Evolutionary conservation across 1,140 invertebrate species (phyloP).

Genomic region (Tetramorium simillimum): DNA sequence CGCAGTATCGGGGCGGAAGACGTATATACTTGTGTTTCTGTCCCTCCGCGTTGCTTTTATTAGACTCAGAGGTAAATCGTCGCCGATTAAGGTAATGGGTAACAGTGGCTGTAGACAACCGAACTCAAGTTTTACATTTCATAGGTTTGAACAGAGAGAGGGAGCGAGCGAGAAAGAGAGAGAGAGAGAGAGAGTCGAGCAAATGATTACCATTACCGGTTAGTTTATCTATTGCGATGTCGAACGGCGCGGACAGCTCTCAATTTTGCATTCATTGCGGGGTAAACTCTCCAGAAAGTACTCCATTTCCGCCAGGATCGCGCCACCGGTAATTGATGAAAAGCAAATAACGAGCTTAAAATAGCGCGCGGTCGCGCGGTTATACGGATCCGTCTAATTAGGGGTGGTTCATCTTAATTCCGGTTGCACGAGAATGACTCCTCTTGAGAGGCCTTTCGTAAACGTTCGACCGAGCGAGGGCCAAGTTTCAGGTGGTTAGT

Average conservation of each 20-base stretch:
- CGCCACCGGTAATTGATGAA: slow-evolving; percentile 53
- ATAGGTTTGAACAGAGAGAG: background rate
- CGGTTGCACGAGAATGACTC: background rate
- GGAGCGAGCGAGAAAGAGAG: background rate
- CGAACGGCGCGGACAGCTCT: slow-evolving; percentile 4
- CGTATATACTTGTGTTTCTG: slow-evolving; percentile 51
- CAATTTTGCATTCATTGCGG: slow-evolving; percentile 33
- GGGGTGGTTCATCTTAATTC: slow-evolving; percentile 49
- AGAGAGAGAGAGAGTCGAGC: background rate
- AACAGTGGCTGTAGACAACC: slow-evolving; percentile 32
- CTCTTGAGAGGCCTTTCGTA: slow-evolving; percentile 31
- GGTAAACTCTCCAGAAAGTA: slow-evolving; percentile 1
- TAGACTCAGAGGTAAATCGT: slow-evolving; percentile 63
- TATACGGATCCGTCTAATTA: slow-evolving; percentile 22
- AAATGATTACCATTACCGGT: slow-evolving; percentile 46
- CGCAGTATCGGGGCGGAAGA: slow-evolving; percentile 19
- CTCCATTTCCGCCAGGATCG: slow-evolving; percentile 15
- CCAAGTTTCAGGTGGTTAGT: slow-evolving; percentile 44
- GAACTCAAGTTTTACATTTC: slow-evolving; percentile 35
- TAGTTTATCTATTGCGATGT: slow-evolving; percentile 43
- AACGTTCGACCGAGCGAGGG: slow-evolving; percentile 28
- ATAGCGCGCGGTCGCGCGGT: background rate
- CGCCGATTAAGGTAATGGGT: slow-evolving; percentile 63
- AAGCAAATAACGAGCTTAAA: slow-evolving; percentile 62
- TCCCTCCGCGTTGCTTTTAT: slow-evolving; percentile 39